Percentiles rank a stretch among this genome's conserved stretches.
phyloP scores from a whole-genome alignment of 2,888 invertebrate genomes.

The Drosophila mimetica region DNA sequence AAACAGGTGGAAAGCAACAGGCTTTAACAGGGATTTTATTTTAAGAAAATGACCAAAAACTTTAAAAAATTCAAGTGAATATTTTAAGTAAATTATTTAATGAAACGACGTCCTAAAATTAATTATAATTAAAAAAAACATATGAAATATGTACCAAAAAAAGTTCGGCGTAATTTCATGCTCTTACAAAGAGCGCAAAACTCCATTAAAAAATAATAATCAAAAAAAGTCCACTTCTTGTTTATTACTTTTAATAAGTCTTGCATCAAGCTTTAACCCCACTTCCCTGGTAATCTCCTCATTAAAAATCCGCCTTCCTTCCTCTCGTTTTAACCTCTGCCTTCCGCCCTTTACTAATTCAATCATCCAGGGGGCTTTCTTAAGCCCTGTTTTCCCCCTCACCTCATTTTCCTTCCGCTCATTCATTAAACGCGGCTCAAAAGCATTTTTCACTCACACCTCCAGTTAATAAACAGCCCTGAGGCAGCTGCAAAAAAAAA shows the following conservation, averaged over 20 bases:
- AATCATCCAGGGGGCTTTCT: constrained; percentile 34
- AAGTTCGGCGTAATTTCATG: not conserved
- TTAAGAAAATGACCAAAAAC: too few species aligned
- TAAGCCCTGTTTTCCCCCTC: constrained; percentile 19
- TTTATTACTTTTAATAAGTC: constrained; percentile 17
- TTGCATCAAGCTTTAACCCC: constrained; percentile 12
- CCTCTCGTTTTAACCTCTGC: constrained; percentile 16
- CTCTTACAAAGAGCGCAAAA: not conserved
- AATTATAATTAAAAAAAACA: not conserved
- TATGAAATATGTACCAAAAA: not conserved
- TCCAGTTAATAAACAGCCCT: constrained; percentile 60
- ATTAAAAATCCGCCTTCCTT: constrained; percentile 33
- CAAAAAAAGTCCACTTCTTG: not conserved
- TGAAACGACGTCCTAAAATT: too few species aligned
- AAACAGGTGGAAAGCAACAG: constrained; percentile 8
- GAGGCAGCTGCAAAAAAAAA: constrained; percentile 14
- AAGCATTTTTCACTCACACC: constrained; percentile 33
- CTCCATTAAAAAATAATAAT: not conserved
- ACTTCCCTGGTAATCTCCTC: constrained; percentile 32
- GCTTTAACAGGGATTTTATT: not conserved
- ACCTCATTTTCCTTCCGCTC: constrained; percentile 18
- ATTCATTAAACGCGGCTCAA: constrained; percentile 62
- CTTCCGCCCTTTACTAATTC: constrained; percentile 21
- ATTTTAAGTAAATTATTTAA: too few species aligned
- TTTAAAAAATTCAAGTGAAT: too few species aligned